phyloP scores from a whole-genome alignment of 37 sponge, comb jelly and placozoan genomes.

The Spongilla lacustris region DNA sequence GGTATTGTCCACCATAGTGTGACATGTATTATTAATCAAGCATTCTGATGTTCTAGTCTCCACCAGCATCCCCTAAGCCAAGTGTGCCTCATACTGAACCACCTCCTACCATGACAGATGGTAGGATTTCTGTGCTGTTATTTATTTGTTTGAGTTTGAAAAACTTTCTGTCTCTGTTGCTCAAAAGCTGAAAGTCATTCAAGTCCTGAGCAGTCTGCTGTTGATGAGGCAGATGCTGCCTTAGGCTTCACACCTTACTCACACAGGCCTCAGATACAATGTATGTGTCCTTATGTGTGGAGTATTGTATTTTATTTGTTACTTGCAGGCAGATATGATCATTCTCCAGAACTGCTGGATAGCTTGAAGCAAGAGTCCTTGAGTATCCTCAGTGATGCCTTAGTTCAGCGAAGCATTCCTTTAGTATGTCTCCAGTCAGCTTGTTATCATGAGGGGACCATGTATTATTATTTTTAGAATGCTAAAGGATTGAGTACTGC shows the following conservation, averaged over 20 bases:
- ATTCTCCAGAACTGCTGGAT: slow-evolving; percentile 30
- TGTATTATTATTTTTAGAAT: slow-evolving; percentile 6
- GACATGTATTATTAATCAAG: neutral
- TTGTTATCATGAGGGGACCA: neutral
- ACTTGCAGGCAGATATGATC: slow-evolving; percentile 50
- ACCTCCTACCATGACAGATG: neutral
- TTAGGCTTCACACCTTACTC: slow-evolving; percentile 26
- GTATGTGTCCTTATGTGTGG: neutral
- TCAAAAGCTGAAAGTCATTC: neutral
- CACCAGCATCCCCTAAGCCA: neutral
- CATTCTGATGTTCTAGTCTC: neutral
- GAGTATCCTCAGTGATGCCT: slow-evolving; percentile 42
- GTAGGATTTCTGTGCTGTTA: neutral
- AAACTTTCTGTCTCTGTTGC: neutral
- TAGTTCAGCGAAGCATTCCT: slow-evolving; percentile 42
- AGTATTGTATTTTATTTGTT: neutral
- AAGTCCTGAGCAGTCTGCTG: neutral
- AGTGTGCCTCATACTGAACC: neutral
- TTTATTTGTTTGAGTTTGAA: neutral
- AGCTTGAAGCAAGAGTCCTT: slow-evolving; percentile 21
- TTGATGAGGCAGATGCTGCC: slow-evolving; percentile 5
- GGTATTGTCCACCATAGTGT: neutral
- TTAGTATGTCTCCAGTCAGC: slow-evolving; percentile 21
- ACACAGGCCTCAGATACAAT: slow-evolving; percentile 43
- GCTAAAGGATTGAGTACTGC: slow-evolving; percentile 30